phyloP scores from a whole-genome alignment of 2,113 vertebrate species.

The Pampusana beccarii region DNA sequence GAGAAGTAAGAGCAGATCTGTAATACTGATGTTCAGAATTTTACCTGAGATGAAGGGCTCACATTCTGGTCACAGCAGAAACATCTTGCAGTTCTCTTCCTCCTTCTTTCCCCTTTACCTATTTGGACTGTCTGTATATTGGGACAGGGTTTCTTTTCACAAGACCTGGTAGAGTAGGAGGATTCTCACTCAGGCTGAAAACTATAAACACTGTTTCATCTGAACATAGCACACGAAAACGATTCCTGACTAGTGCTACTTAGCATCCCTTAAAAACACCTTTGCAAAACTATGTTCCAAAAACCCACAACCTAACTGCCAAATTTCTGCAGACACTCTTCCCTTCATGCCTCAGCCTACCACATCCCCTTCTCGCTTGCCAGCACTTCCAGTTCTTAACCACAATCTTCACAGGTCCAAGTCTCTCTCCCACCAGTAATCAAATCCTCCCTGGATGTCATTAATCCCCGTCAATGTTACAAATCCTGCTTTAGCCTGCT shows the following conservation, averaged over 20 bases:
- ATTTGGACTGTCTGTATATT: neutral
- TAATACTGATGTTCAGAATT: neutral
- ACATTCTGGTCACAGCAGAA: neutral
- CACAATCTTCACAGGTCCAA: neutral
- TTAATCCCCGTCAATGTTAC: neutral
- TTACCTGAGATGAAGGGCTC: neutral
- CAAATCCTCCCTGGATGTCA: neutral
- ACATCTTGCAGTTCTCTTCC: neutral
- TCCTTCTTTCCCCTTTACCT: neutral
- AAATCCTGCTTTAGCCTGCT: neutral
- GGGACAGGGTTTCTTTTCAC: neutral
- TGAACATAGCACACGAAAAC: neutral
- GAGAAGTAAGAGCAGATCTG: neutral
- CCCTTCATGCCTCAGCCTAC: neutral
- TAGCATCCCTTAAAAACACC: neutral
- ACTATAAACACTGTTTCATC: neutral
- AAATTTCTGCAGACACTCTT: neutral
- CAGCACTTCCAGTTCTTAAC: neutral
- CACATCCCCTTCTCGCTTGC: neutral
- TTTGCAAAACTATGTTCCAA: neutral
- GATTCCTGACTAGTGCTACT: neutral
- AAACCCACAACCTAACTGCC: neutral
- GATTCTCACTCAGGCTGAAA: neutral
- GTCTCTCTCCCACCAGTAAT: accelerated
- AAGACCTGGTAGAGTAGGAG: neutral